These are phyloP conservation scores for Copidosoma aretas DNA, from an alignment of 2,888 invertebrate genomes.

Conservation along the genomic window DNA sequence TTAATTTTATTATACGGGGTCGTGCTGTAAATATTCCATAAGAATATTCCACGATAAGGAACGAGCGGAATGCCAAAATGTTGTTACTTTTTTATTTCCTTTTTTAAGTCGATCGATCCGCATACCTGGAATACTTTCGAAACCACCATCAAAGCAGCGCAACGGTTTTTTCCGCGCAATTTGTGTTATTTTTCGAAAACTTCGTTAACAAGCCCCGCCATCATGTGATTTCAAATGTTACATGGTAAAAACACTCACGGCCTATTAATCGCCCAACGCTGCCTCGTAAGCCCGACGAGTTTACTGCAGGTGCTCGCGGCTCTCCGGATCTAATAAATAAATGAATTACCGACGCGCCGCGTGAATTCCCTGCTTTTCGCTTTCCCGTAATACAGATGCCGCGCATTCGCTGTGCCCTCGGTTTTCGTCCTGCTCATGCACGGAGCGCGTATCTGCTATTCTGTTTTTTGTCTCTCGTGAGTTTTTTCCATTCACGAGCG, in stretches of 20 bases:
- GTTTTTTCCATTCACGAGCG: too few species aligned
- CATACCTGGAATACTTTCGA: too few species aligned
- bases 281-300: neutral
- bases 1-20: too few species aligned
- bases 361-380: constrained; percentile 1
- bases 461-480: too few species aligned
- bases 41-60: too few species aligned
- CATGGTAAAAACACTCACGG: neutral
- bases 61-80: too few species aligned
- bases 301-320: neutral
- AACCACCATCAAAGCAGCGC: too few species aligned
- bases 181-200: neutral
- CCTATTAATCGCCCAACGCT: neutral
- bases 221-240: neutral
- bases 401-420: constrained; percentile 1
- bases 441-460: too few species aligned
- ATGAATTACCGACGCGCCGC: constrained; percentile 2
- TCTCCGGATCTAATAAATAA: neutral
- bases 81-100: too few species aligned
- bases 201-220: neutral
- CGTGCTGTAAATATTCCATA: too few species aligned
- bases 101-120: too few species aligned
- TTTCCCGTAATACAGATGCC: constrained; percentile 20
- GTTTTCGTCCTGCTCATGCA: neutral
- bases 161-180: neutral